phyloP scores from a whole-genome alignment of 2,797 vertebrate genomes.

The Lepilemur ruficaudatus region DNA sequence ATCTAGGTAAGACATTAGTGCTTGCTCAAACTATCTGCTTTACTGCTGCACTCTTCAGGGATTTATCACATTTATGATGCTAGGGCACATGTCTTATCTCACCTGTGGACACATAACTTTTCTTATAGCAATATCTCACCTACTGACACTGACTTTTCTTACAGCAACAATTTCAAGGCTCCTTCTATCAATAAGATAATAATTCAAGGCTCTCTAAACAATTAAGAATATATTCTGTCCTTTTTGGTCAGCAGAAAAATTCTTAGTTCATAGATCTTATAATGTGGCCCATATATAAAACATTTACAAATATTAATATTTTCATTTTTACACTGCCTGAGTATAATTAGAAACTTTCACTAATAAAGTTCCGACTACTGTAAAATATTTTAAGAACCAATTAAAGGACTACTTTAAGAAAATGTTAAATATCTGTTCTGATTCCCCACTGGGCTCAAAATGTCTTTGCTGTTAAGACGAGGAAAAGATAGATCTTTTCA shows the following conservation, averaged over 20 bases:
- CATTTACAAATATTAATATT: constrained; percentile 31
- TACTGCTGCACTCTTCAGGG: background rate
- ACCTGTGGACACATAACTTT: background rate
- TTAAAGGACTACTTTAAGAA: constrained; percentile 46
- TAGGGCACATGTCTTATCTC: background rate
- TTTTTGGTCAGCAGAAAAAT: constrained; percentile 35
- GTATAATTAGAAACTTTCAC: constrained; percentile 12
- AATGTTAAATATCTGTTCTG: constrained; percentile 24
- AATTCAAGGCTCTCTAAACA: constrained; percentile 35
- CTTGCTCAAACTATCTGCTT: background rate
- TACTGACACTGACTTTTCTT: background rate
- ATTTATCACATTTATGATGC: background rate
- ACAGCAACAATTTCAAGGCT: constrained; percentile 34
- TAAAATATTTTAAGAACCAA: constrained; percentile 56
- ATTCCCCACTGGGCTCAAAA: constrained; percentile 14
- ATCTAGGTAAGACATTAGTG: background rate
- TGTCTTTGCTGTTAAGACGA: constrained; percentile 40
- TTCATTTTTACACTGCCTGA: constrained; percentile 42
- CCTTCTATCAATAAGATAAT: constrained; percentile 16
- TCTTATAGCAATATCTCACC: constrained; percentile 16
- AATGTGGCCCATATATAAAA: background rate
- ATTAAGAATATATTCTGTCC: constrained; percentile 13
- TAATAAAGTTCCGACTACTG: background rate
- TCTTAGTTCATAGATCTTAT: constrained; percentile 1
- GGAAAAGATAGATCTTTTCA: constrained; percentile 34